phyloP scores from a whole-genome alignment of 1,140 invertebrate species.

The Drosophila bifasciata region DNA sequence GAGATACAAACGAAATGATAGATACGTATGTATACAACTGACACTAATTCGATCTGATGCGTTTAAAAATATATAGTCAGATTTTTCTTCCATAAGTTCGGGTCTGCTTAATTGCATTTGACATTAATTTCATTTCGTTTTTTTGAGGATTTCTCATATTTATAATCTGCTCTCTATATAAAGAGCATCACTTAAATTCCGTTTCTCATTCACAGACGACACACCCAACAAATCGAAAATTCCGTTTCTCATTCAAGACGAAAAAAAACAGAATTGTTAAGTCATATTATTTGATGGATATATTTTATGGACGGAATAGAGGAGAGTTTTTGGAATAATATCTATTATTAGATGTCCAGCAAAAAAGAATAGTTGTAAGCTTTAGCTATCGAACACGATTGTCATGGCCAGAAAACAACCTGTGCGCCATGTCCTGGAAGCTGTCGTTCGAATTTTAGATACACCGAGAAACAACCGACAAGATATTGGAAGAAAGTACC shows the following conservation, averaged over 20 bases:
- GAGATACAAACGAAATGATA: background rate
- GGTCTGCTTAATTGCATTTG: constrained; percentile 52
- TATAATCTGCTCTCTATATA: too few species aligned
- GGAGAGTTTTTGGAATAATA: constrained; percentile 2
- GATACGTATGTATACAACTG: constrained; percentile 37
- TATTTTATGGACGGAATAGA: constrained; percentile 27
- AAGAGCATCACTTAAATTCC: background rate
- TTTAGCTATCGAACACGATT: constrained; percentile 46
- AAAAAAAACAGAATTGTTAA: constrained; percentile 25
- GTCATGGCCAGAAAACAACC: constrained; percentile 25
- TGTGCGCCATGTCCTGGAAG: constrained; percentile 15
- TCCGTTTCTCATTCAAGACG: background rate
- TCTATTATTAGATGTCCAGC: constrained; percentile 50
- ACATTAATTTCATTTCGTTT: constrained; percentile 27
- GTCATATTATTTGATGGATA: too few species aligned
- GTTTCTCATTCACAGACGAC: background rate
- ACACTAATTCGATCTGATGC: constrained; percentile 56
- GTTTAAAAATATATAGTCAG: constrained; percentile 53
- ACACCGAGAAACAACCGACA: constrained; percentile 27
- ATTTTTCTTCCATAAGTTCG: constrained; percentile 39
- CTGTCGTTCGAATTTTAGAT: constrained; percentile 47
- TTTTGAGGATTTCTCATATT: constrained; percentile 7
- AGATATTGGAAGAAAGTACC: constrained; percentile 3
- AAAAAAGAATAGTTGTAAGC: constrained; percentile 42
- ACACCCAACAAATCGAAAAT: background rate